Evolutionary conservation across 2,113 vertebrate genomes (phyloP).

Genomic region (Catagonus wagneri): DNA sequence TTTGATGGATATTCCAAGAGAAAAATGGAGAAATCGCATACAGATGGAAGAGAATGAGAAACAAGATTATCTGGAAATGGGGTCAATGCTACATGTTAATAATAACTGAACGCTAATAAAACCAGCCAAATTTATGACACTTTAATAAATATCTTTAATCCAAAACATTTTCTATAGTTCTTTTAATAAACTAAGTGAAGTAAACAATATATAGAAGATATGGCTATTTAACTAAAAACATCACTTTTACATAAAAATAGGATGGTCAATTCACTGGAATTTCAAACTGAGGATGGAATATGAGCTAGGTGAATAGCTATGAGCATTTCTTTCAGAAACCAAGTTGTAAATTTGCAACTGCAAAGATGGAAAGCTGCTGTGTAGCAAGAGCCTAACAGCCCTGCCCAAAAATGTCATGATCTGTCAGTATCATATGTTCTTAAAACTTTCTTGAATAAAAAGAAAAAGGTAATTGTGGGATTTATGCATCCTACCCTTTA

Average conservation of each 20-base stretch:
- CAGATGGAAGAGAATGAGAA: background rate
- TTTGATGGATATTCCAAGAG: background rate
- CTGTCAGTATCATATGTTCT: slow-evolving; percentile 46
- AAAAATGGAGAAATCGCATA: slow-evolving; percentile 37
- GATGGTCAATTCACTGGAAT: background rate
- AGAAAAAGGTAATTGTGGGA: slow-evolving; percentile 42
- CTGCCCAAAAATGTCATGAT: slow-evolving; percentile 27
- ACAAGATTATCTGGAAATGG: background rate
- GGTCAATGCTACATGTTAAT: background rate
- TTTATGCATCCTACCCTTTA: background rate
- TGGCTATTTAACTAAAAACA: background rate
- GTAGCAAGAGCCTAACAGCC: background rate
- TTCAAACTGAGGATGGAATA: background rate
- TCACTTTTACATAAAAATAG: slow-evolving; percentile 38
- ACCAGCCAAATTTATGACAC: background rate
- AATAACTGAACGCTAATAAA: background rate
- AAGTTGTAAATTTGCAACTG: slow-evolving; percentile 33
- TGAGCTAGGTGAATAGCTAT: slow-evolving; percentile 26
- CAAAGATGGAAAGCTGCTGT: slow-evolving; percentile 54
- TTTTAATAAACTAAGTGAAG: slow-evolving; percentile 6
- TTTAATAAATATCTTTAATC: background rate
- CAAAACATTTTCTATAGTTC: slow-evolving; percentile 14
- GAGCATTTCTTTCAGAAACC: slow-evolving; percentile 47
- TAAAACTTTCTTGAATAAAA: slow-evolving; percentile 51
- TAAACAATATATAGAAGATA: background rate